phyloP scores from a whole-genome alignment of 1,140 invertebrate genomes.

The Cotesia chilonis region DNA sequence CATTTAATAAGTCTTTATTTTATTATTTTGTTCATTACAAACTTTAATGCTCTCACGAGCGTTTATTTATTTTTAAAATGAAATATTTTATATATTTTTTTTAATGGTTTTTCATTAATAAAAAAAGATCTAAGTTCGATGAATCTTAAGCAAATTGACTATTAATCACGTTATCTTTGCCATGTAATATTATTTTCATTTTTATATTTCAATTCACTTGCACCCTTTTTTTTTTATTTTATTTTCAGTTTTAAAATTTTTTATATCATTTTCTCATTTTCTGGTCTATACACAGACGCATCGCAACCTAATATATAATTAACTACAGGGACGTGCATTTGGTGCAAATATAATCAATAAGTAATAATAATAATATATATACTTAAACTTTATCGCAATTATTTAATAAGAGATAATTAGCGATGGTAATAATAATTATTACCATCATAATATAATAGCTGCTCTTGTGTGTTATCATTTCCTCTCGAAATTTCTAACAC shows the following conservation, averaged over 20 bases:
- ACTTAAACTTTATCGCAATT: constrained; percentile 33
- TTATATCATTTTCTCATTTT: constrained; percentile 13
- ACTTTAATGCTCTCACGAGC: constrained; percentile 2
- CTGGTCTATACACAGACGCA: constrained; percentile 42
- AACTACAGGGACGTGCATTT: constrained; percentile 28
- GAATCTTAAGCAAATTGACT: constrained; percentile 22
- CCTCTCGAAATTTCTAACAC: constrained; percentile 39
- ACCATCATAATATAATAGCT: constrained; percentile 44
- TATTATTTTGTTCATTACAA: constrained; percentile 12
- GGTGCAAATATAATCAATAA: constrained; percentile 33
- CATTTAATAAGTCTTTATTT: constrained; percentile 14
- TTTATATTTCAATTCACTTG: constrained; percentile 2
- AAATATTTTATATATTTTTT: background rate
- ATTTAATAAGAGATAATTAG: constrained; percentile 31
- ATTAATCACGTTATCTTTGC: constrained; percentile 6
- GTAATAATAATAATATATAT: constrained; percentile 25
- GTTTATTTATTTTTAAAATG: background rate
- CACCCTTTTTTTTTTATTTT: constrained; percentile 22
- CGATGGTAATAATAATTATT: constrained; percentile 41
- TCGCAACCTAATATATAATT: constrained; percentile 28
- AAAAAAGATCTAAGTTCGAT: constrained; percentile 12
- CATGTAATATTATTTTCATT: constrained; percentile 18
- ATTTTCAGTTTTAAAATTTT: constrained; percentile 30
- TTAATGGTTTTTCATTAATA: constrained; percentile 12
- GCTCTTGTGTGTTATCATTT: constrained; percentile 46